These are phyloP conservation scores for Nycteola revayana DNA, from an alignment of 2,888 invertebrate genomes.

Conservation along the genomic window DNA sequence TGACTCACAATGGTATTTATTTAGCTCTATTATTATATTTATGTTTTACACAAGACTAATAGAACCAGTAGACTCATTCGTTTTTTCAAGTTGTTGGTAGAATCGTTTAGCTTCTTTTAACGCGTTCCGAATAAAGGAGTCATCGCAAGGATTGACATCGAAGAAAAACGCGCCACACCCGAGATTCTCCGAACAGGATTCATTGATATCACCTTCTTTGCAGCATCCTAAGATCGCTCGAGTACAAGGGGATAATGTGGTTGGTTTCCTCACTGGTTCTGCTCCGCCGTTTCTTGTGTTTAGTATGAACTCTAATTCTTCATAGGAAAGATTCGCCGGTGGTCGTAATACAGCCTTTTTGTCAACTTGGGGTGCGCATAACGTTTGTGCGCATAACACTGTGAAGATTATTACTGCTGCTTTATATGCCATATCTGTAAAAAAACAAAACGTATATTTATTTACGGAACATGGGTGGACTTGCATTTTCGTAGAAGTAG, in stretches of 20 bases:
- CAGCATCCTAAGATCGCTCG: conserved; percentile 91
- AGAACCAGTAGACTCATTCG: too few relatives aligned
- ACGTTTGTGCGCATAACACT: conserved; percentile 35
- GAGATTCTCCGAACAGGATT: conserved; percentile 86
- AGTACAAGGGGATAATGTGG: conserved; percentile 83
- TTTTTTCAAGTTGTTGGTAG: conserved; percentile 44
- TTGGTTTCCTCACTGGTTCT: conserved; percentile 22
- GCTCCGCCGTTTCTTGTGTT: conserved; percentile 43
- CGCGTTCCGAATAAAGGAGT: conserved; percentile 82
- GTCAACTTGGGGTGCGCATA: conserved; percentile 42
- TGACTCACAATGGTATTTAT: too few relatives aligned
- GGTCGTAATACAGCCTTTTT: conserved; percentile 46
- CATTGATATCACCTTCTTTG: conserved; percentile 64
- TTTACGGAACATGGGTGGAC: too few relatives aligned
- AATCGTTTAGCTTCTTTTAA: conserved; percentile 67
- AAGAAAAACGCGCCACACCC: conserved; percentile 89
- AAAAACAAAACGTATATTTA: too few relatives aligned
- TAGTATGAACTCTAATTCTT: conserved; percentile 59
- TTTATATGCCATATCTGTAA: conserved; percentile 49
- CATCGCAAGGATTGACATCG: conserved; percentile 88
- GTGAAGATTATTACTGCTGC: conserved; percentile 29
- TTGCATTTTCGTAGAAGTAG: too few relatives aligned
- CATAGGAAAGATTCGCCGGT: conserved; percentile 47
- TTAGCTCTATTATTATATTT: too few relatives aligned
- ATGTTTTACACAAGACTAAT: too few relatives aligned